Evolutionary conservation across 2,113 vertebrate species (phyloP), one percentile per base, ranked within the genome.

Genomic region (Nycticorax nycticorax): DNA sequence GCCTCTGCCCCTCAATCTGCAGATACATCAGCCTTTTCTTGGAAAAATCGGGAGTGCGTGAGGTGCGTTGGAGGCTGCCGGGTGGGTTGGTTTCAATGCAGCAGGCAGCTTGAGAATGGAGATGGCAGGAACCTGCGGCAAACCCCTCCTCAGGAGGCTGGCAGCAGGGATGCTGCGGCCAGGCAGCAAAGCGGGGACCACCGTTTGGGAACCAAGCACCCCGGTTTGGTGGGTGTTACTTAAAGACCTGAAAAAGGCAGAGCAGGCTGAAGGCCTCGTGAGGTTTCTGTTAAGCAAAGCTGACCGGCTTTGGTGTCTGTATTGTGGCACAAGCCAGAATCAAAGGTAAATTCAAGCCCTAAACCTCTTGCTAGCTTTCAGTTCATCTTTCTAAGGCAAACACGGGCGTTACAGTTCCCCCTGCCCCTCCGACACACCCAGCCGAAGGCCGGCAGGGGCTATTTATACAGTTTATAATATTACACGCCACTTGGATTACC

Each of bases 401-500:
- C 33, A 43, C 0, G 22, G 64, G 80, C 3, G 2, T 41, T 87
- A 3, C 9, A 10, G 82, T 55, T 78, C 74, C 75, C 67, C n/a
- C 59, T 86, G 77, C 72, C 72, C 74, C 67, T 85, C 84, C 0
- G 6, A 66, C 93, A 88, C 71, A 12, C 89, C 91, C 91, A 13
- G 78, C 37, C 2, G 8, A 83, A 88, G 52, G 48, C 76, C 11
- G 0, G 6, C 7, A 0, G 30, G 63, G 37, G 18, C 64, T 97
- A 79, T 96, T 94, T 94, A 93, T 96, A 91, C 41, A 0, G 89
- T 95, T 68, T 19, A 63, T 45, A 93, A 52, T 50, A 66, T 89
- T 90, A 80, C 83, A 56, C 69, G 33, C 23, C 0, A 0, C 73
- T 94, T 94, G 89, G 62, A 33, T 92, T 83, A 72, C 88, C 2